A percentile compares a stretch with the other conserved stretches of the same genome.
phyloP scores from a whole-genome alignment of 2,113 vertebrate genomes.

The Nycticryphes semicollaris region DNA sequence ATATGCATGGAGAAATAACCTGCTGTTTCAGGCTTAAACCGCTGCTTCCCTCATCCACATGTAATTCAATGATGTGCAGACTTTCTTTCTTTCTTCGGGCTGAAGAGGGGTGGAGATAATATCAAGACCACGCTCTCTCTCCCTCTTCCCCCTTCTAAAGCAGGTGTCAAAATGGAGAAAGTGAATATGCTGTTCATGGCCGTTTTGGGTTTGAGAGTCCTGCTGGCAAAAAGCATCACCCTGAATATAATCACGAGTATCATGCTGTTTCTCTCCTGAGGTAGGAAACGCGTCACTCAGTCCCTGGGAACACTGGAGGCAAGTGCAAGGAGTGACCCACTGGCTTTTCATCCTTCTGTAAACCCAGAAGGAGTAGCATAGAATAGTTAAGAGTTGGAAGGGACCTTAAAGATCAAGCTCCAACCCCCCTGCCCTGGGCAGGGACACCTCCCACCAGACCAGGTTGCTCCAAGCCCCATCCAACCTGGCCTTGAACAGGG shows the following conservation, averaged over 20 bases:
- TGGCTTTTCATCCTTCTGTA: neutral
- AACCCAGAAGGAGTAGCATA: neutral
- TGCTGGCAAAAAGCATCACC: conserved; percentile 81
- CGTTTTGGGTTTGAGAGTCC: conserved; percentile 76
- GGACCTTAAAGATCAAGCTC: too few species aligned
- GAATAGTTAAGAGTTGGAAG: too few species aligned
- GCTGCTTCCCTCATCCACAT: neutral
- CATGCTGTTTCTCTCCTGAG: conserved; percentile 58
- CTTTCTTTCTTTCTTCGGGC: neutral
- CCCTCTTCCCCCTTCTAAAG: neutral
- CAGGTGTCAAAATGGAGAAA: neutral
- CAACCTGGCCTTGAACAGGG: too few species aligned
- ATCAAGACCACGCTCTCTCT: neutral
- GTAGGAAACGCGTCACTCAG: neutral
- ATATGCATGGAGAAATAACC: neutral
- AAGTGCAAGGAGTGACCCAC: neutral
- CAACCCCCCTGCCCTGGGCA: too few species aligned
- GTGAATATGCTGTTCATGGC: conserved; percentile 71
- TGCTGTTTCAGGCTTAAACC: neutral
- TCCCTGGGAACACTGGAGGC: neutral
- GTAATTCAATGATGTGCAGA: neutral
- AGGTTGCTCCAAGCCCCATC: too few species aligned
- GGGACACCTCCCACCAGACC: too few species aligned
- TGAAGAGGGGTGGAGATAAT: too few species aligned
- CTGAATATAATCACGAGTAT: conserved; percentile 79